Conservation (phyloP, 2,888 invertebrate genomes). For the Caenorhabditis sp. region DNA sequence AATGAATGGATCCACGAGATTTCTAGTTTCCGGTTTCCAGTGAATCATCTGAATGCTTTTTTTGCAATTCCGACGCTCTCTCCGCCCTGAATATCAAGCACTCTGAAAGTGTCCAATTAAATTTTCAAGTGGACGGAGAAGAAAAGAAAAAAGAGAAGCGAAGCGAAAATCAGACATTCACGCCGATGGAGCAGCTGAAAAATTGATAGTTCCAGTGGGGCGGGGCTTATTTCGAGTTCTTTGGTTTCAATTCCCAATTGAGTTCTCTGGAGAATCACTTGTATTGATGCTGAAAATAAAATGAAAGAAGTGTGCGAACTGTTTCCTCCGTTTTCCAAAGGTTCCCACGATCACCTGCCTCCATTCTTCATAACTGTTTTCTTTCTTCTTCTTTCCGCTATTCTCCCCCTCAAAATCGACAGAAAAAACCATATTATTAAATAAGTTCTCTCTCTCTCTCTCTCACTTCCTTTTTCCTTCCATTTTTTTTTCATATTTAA, state of each 20-base stretch:
- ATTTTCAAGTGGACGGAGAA: slow-evolving; percentile 7
- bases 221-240: slow-evolving; percentile 2
- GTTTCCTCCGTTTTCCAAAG: neutral
- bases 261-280: neutral
- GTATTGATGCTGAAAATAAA: neutral
- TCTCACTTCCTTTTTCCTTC: neutral
- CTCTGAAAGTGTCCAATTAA: slow-evolving; percentile 33
- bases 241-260: neutral
- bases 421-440: slow-evolving; percentile 15
- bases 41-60: slow-evolving; percentile 33
- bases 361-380: slow-evolving; percentile 9
- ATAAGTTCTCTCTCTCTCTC: slow-evolving; percentile 18
- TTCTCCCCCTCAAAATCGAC: neutral
- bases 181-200: slow-evolving; percentile 4
- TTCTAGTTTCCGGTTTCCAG: slow-evolving; percentile 4
- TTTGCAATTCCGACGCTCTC: slow-evolving; percentile 4
- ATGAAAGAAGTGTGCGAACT: neutral
- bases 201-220: slow-evolving; percentile 6
- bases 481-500: slow-evolving; percentile 20
- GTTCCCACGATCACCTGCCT: slow-evolving; percentile 34
- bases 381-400: neutral
- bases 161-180: slow-evolving; percentile 32
- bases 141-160: neutral
- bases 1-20: slow-evolving; percentile 26
- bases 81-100: slow-evolving; percentile 11